These are phyloP conservation scores for Galeruca laticollis DNA, from an alignment of 2,888 invertebrate species.

Conservation along the genomic window DNA sequence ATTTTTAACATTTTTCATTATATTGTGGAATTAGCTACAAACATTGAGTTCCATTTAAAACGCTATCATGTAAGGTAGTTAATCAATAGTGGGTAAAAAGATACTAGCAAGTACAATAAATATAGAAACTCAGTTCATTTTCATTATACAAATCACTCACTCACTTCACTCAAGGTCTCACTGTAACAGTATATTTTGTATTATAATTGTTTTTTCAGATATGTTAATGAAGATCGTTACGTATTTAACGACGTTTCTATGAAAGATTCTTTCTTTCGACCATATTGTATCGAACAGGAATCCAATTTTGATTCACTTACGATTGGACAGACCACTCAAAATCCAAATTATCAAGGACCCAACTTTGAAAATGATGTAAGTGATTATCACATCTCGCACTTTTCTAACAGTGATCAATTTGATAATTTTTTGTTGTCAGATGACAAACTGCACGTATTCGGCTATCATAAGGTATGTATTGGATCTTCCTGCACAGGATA, in stretches of 20 bases:
- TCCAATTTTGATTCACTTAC: not conserved
- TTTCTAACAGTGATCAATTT: too few species aligned
- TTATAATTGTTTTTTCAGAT: slow-evolving; percentile 1
- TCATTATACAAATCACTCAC: too few species aligned
- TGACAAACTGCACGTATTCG: slow-evolving; percentile 75
- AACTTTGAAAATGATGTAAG: not conserved
- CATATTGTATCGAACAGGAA: not conserved
- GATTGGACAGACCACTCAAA: not conserved
- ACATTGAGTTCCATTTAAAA: too few species aligned
- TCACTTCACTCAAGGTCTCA: too few species aligned
- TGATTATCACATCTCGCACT: too few species aligned
- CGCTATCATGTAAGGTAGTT: too few species aligned
- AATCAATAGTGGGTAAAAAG: too few species aligned
- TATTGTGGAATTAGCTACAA: too few species aligned
- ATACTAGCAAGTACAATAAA: too few species aligned
- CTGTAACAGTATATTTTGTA: not conserved
- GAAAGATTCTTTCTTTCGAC: not conserved
- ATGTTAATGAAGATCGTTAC: not conserved
- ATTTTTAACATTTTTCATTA: too few species aligned
- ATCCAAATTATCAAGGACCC: not conserved
- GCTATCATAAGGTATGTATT: slow-evolving; percentile 76
- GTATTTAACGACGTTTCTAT: not conserved
- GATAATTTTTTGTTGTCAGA: slow-evolving; percentile 63
- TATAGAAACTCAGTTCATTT: too few species aligned
- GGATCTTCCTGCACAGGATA: slow-evolving; percentile 84